Base-by-base conservation (phyloP, 92 coral and sea anemone genomes). In the Porites lobata region DNA sequence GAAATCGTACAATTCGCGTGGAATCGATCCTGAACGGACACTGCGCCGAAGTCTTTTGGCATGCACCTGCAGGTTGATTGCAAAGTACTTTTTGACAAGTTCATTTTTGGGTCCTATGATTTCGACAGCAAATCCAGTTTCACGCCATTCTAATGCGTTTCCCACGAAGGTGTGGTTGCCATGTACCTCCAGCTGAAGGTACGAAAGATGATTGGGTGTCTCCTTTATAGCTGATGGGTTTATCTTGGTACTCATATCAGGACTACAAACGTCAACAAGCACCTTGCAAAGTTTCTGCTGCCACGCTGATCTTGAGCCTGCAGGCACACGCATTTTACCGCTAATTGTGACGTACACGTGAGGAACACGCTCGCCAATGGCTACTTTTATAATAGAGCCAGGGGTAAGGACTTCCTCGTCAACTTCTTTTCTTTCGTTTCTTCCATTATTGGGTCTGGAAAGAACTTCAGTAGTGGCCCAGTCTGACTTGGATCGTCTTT, bases 261-360 rank as follows among this genome's bases (percentile, higher is more conserved):
- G 76, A 3, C 12, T 10, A 64, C 84, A 80, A 8, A 80, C 75
- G 13, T 80, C 74, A 13, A 80, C 84, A 21, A 80, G 84, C 21
- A 80, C 84, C 75, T 80, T 50, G 50, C 72, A 80, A 43, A 80
- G 84, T 80, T 24, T 80, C 84, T 50, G 47, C 38, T 66, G 84
- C 84, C 84, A 80, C 29, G 20, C 6, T 24, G 74, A 50, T 66
- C 64, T 51, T 13, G 71, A 62, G 59, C 52, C 32, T 24, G 56
- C 26, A 15, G 38, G 82, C 69, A 29, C 58, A 58, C 71, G 52
- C 24, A 53, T 17, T 1, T 65, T 51, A 18, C 65, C 75, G 52
- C 9, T 9, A 57, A 10, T 80, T 80, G 61, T 65, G 11, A 65
- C 20, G 14, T 50, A 80, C 1, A 80, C 64, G 47, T 24, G 21